Evolutionary conservation across 1,140 invertebrate genomes (phyloP), one percentile per base, ranked within the genome.

Genomic region (Pogonus chalceus): DNA sequence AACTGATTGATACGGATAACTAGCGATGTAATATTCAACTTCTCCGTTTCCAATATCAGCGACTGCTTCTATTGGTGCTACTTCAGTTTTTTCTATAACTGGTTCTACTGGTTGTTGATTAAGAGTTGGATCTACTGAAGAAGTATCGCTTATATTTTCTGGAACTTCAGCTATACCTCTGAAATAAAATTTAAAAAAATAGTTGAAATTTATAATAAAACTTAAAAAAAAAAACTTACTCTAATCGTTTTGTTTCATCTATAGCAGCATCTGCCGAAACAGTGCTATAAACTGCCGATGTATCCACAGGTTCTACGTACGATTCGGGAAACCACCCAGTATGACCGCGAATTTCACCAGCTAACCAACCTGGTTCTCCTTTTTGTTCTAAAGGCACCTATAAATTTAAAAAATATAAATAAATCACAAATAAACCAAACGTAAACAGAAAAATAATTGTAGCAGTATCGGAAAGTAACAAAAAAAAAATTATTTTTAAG

Each of bases 241-340:
- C 70, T 54, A 72, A 60, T 56, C 67, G 64, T 59, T 61, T 67
- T 55, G 57, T 62, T 60, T 69, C 66, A n/a, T 52, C 37, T 47
- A 65, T 63, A 50, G 59, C 58, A 3, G 56, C 16, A 20, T 51
- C 52, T n/a, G 47, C 9, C 49, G 56, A 35, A 3, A 43, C 18
- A 52, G 9, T 20, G 53, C 51, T 24, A 48, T 53, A 23, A 39
- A 66, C 66, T 35, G 56, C 62, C 2, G 57, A 59, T 47, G 58
- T 68, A 57, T 82, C 82, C n/a, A 92, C 69, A 23, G 82, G 81
- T 66, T 96, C 90, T 12, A 94, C 93, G 70, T 98, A 98, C 2
- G 91, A 90, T 71, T 96, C 91, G 2, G 96, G 96, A 74, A 98
- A 98, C 92, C 94, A 98, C n/a, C 96, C 95, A 3, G 83, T 86